Conservation (phyloP, 2,113 vertebrate species). For the Bos javanicus region DNA sequence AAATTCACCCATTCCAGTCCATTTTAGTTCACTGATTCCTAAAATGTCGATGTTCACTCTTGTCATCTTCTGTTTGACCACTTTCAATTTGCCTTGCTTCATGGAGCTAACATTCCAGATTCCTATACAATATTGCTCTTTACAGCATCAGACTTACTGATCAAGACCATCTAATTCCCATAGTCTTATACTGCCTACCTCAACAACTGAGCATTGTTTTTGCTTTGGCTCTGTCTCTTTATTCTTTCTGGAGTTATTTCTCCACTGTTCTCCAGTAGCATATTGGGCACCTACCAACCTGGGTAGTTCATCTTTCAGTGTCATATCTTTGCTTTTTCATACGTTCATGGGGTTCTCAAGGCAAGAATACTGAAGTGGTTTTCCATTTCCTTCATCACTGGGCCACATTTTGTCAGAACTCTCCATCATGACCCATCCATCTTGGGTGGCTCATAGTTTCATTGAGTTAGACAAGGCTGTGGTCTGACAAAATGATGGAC, state of each 20-base stretch:
- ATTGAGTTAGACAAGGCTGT: no score
- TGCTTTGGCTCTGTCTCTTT: background rate
- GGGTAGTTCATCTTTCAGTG: background rate
- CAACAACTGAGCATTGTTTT: background rate
- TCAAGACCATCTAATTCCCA: no score
- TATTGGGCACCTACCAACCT: background rate
- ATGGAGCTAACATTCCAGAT: background rate
- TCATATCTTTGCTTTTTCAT: background rate
- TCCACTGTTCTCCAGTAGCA: background rate
- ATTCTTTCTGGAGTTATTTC: background rate
- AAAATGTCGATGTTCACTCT: background rate
- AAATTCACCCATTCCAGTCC: background rate
- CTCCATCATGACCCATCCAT: background rate
- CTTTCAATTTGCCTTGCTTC: background rate
- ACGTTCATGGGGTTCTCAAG: background rate
- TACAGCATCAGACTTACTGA: background rate
- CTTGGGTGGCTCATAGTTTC: background rate
- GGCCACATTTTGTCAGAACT: background rate
- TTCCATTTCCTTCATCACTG: background rate
- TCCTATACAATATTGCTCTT: background rate
- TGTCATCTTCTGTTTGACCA: background rate
- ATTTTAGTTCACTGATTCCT: background rate
- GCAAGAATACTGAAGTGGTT: background rate
- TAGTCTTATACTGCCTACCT: background rate
- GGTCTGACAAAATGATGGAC: background rate